phyloP scores from a whole-genome alignment of 2,888 invertebrate species.

The Drosophila peninsularis region DNA sequence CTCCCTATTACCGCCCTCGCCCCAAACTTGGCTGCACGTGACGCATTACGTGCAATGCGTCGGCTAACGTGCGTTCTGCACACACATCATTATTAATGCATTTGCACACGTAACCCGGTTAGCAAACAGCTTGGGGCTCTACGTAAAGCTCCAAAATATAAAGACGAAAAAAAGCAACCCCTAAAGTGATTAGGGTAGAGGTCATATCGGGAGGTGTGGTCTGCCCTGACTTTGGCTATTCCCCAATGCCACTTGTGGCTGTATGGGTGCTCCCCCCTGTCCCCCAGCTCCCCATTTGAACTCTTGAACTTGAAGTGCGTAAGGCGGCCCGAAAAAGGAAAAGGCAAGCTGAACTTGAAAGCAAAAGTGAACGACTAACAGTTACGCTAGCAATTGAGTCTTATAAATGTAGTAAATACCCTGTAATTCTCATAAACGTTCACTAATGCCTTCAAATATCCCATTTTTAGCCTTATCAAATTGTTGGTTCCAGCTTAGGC shows the following conservation, averaged over 20 bases:
- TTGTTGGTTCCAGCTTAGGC: no score
- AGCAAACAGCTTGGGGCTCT: conserved; percentile 8
- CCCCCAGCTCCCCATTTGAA: conserved; percentile 34
- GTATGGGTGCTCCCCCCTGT: conserved; percentile 4
- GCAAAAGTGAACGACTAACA: not conserved
- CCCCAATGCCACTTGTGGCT: conserved; percentile 68
- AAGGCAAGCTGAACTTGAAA: not conserved
- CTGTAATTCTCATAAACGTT: no score
- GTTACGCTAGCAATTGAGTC: conserved; percentile 1
- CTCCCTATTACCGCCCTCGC: not conserved
- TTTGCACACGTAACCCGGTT: conserved; percentile 63
- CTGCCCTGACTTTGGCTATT: conserved; percentile 20
- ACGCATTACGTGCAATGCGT: conserved; percentile 73
- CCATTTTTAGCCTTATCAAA: not conserved
- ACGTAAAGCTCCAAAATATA: conserved; percentile 34
- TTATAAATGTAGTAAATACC: not conserved
- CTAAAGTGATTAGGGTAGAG: conserved; percentile 15
- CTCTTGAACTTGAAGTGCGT: conserved; percentile 55
- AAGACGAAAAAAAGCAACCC: conserved; percentile 34
- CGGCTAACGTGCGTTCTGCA: conserved; percentile 65
- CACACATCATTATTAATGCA: conserved; percentile 80
- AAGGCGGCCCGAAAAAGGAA: conserved; percentile 22
- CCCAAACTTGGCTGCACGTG: conserved; percentile 50
- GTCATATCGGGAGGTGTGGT: not conserved
- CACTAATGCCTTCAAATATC: not conserved